Conservation (phyloP, 2,888 invertebrate species). For the Aphidius colemani region DNA sequence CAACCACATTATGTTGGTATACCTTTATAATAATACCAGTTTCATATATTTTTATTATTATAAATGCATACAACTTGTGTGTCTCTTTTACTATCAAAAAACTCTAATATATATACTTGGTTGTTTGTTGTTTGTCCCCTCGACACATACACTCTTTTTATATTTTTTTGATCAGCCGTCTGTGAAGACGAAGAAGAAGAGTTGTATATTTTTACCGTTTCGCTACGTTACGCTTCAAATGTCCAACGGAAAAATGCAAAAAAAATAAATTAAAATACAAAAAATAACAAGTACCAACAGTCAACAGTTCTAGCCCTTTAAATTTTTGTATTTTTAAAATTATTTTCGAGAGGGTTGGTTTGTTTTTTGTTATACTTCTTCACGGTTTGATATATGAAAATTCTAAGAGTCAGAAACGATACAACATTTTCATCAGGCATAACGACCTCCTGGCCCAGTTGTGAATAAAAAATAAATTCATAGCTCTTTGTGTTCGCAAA, state of each 20-base stretch:
- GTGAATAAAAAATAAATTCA: slow-evolving; percentile 12
- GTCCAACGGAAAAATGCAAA: slow-evolving; percentile 17
- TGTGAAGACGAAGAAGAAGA: slow-evolving; percentile 7
- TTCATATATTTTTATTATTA: slow-evolving; percentile 4
- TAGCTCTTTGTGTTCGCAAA: neutral
- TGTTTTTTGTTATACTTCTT: too few relatives aligned
- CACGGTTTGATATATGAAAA: too few relatives aligned
- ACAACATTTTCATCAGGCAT: too few relatives aligned
- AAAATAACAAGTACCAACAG: neutral
- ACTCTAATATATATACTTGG: neutral
- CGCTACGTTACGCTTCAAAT: slow-evolving; percentile 18
- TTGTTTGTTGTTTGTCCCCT: neutral
- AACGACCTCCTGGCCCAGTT: slow-evolving; percentile 33
- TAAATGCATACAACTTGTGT: too few relatives aligned
- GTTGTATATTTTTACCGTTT: slow-evolving; percentile 21
- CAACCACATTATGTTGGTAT: slow-evolving; percentile 10
- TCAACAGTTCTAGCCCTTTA: too few relatives aligned
- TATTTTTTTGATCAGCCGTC: slow-evolving; percentile 21
- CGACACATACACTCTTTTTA: too few relatives aligned
- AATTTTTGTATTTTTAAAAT: too few relatives aligned
- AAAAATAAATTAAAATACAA: neutral
- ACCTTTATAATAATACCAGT: neutral
- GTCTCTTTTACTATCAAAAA: too few relatives aligned
- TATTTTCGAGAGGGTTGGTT: too few relatives aligned
- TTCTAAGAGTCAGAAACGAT: too few relatives aligned